Base-by-base conservation (phyloP, 2,113 vertebrate species). In the Actenoides lindsayi region DNA sequence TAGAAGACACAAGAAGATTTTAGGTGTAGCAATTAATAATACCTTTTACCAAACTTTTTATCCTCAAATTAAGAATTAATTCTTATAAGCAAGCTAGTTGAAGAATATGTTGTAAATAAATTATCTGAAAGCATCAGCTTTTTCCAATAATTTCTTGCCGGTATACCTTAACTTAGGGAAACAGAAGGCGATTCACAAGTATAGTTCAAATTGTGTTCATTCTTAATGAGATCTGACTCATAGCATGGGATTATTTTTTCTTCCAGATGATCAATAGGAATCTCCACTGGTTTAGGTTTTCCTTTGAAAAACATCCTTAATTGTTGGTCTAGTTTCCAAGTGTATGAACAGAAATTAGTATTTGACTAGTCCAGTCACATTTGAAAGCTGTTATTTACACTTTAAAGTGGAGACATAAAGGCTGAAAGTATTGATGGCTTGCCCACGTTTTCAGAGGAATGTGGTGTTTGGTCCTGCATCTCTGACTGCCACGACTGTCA, bases 331-430 rank as follows among this genome's bases (percentile, higher is more conserved):
- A 5, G 6, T 78, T 91, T 93, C 46, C 60, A 59, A 75, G 20
- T 15, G 6, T 59, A 42, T n/a, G 17, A 93, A 46, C 19, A 83
- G 37, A 86, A 90, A 89, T 81, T 39, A 63, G 23, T 24, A 51
- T 81, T 54, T 83, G 31, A 68, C 46, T 51, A 75, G 30, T 51
- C 27, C 68, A 37, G 31, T 63, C 64, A 75, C 20, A 80, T 89
- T 89, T 91, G 87, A 92, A 94, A 92, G 56, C 77, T 95, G 60
- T 70, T 84, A 76, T 84, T 95, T 95, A 78, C 48, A 44, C 28
- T 78, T 1, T 0, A 67, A 96, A 91, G 16, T 25, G n/a, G 59
- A 93, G 77, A 69, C 57, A 59, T 44, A 76, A 65, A 85, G 15
- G 41, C 63, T 94, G 81, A 39, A 82, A 91, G 5, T 41, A 77